Conservation (phyloP, 1,140 invertebrate species). For the Zeugodacus cucurbitae region DNA sequence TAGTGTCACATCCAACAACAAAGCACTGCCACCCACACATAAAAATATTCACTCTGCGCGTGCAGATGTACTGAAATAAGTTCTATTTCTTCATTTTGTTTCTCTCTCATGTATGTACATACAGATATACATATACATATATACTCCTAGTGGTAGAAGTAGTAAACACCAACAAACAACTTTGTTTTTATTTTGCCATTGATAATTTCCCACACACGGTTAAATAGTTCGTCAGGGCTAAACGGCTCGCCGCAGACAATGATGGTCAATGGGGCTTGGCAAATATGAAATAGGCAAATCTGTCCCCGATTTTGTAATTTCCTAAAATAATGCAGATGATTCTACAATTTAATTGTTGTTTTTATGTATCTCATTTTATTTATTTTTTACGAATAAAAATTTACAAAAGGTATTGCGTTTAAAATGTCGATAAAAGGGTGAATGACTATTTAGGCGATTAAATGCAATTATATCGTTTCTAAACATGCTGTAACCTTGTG, state of each 20-base stretch:
- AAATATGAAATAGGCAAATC: not conserved
- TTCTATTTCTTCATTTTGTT: too few relatives aligned
- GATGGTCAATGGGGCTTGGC: not conserved
- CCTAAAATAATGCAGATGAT: too few relatives aligned
- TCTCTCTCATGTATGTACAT: not conserved
- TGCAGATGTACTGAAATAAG: too few relatives aligned
- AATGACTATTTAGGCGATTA: not conserved
- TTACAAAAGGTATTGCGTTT: not conserved
- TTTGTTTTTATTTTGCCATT: not conserved
- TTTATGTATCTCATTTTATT: not conserved
- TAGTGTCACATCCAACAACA: not conserved
- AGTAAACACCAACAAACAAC: not conserved
- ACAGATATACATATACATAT: not conserved
- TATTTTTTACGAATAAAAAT: not conserved
- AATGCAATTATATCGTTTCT: not conserved
- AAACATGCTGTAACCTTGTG: slow-evolving; percentile 7
- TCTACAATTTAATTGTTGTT: too few relatives aligned
- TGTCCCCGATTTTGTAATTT: not conserved
- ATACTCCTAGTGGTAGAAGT: not conserved
- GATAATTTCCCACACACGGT: slow-evolving; percentile 7
- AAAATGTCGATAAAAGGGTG: not conserved
- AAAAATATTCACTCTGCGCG: too few relatives aligned
- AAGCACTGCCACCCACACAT: not conserved
- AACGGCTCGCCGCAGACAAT: not conserved
- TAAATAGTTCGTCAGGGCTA: slow-evolving; percentile 8